Evolutionary conservation across 2,113 vertebrate genomes (phyloP).

Genomic region (Cyphomyrus plagiostoma): DNA sequence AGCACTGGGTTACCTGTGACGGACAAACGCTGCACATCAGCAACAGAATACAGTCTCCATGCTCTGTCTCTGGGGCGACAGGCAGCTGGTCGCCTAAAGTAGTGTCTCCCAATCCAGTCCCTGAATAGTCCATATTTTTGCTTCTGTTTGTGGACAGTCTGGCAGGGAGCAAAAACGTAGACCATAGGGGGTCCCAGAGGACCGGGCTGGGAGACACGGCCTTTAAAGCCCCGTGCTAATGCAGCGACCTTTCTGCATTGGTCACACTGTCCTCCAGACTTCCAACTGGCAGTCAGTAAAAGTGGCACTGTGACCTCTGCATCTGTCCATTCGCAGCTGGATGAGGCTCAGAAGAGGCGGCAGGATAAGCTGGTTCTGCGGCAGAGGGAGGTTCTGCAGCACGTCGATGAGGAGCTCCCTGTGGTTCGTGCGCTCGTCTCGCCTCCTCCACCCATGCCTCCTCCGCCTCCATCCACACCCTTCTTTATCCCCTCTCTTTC

Average conservation of each 20-base stretch:
- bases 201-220: not conserved
- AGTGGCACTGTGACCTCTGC: not conserved
- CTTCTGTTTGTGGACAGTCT: not conserved
- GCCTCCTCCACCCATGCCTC: not conserved
- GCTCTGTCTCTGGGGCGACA: not conserved
- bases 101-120: not conserved
- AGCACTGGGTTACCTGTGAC: not conserved
- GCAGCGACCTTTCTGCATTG: not conserved
- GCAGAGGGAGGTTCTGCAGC: conserved; percentile 65
- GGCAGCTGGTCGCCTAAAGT: not conserved
- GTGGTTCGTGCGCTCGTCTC: conserved; percentile 52
- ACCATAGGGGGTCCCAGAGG: not conserved
- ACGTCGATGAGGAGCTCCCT: conserved; percentile 65
- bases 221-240: not conserved
- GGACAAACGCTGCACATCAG: not conserved
- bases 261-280: not conserved
- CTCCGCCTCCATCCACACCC: not conserved
- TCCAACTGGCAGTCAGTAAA: not conserved
- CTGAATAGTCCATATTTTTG: too few relatives aligned
- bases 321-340: conserved; percentile 55
- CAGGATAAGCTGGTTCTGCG: conserved; percentile 60
- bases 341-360: conserved; percentile 72
- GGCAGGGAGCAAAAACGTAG: not conserved
- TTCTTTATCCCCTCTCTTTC: not conserved
- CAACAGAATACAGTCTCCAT: not conserved